Evolutionary conservation across 2,888 invertebrate species (phyloP).

Genomic region (Abscondita cerata): DNA sequence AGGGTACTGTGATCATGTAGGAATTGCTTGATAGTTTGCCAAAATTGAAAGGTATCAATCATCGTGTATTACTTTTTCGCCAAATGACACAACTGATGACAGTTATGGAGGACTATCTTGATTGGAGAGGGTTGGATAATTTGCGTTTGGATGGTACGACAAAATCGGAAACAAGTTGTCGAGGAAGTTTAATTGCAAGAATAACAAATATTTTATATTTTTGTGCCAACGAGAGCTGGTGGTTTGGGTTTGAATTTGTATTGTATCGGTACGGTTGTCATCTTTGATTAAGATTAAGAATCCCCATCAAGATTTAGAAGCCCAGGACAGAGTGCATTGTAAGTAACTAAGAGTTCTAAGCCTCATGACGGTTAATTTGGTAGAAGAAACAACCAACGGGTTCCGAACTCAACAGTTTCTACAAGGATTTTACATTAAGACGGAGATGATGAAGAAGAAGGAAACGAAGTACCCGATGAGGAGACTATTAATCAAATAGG

Average conservation of each 20-base stretch:
- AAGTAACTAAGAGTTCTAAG: slow-evolving; percentile 98
- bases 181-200: slow-evolving; percentile 87
- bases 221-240: slow-evolving; percentile 96
- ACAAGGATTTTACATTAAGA: slow-evolving; percentile 93
- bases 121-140: slow-evolving; percentile 89
- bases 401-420: slow-evolving; percentile 92
- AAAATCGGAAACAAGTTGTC: slow-evolving; percentile 94
- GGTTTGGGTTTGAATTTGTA: slow-evolving; percentile 98
- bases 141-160: slow-evolving; percentile 97
- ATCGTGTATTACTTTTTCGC: slow-evolving; percentile 97
- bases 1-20: slow-evolving; percentile 95
- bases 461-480: slow-evolving; percentile 97
- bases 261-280: slow-evolving; percentile 98
- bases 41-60: slow-evolving; percentile 89
- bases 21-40: slow-evolving; percentile 93
- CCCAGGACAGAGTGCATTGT: slow-evolving; percentile 99
- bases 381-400: slow-evolving; percentile 99
- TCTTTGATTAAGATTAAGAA: slow-evolving; percentile 99
- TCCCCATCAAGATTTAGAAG: slow-evolving; percentile 98
- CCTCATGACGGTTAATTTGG: slow-evolving; percentile 98
- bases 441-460: slow-evolving; percentile 92
- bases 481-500: slow-evolving; percentile 98
- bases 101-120: slow-evolving; percentile 97
- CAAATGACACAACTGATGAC: slow-evolving; percentile 99
- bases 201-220: slow-evolving; percentile 94